Evolutionary conservation across 1,140 invertebrate genomes (phyloP).

Genomic region (Neodiprion virginianus): DNA sequence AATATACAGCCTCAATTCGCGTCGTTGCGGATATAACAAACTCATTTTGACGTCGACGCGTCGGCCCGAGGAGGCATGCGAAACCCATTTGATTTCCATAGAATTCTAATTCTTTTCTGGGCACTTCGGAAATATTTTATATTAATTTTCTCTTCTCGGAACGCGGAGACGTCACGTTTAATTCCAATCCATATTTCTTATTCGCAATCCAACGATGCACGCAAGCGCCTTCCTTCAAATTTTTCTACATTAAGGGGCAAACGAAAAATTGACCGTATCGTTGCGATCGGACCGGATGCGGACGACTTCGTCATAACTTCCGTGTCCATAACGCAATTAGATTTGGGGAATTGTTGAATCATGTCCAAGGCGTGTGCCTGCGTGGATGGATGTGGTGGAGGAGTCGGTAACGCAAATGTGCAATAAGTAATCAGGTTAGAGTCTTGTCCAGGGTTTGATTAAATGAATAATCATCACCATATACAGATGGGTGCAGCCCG

Average conservation of each 20-base stretch:
- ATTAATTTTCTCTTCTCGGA: not conserved
- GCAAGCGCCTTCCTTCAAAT: too few species aligned
- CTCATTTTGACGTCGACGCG: not conserved
- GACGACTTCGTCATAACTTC: not conserved
- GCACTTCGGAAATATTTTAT: not conserved
- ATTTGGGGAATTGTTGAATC: slow-evolving; percentile 47
- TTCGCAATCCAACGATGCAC: too few species aligned
- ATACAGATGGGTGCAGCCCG: slow-evolving; percentile 29
- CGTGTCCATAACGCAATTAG: slow-evolving; percentile 43
- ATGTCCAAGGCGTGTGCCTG: slow-evolving; percentile 36
- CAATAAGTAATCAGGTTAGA: slow-evolving; percentile 47
- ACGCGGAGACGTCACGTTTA: too few species aligned
- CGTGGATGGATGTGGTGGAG: slow-evolving; percentile 14
- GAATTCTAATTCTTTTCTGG: slow-evolving; percentile 50
- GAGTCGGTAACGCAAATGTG: slow-evolving; percentile 38
- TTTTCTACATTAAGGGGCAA: not conserved
- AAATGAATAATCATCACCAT: slow-evolving; percentile 36
- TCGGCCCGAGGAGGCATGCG: slow-evolving; percentile 25
- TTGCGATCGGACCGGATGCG: not conserved
- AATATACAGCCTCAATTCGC: slow-evolving; percentile 38
- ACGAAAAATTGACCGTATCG: not conserved
- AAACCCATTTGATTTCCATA: slow-evolving; percentile 57
- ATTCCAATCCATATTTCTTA: too few species aligned
- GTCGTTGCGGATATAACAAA: not conserved
- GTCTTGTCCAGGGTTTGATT: slow-evolving; percentile 34